These are phyloP conservation scores for Anthrax anthrax DNA, from an alignment of 2,888 invertebrate species.

Conservation along the genomic window DNA sequence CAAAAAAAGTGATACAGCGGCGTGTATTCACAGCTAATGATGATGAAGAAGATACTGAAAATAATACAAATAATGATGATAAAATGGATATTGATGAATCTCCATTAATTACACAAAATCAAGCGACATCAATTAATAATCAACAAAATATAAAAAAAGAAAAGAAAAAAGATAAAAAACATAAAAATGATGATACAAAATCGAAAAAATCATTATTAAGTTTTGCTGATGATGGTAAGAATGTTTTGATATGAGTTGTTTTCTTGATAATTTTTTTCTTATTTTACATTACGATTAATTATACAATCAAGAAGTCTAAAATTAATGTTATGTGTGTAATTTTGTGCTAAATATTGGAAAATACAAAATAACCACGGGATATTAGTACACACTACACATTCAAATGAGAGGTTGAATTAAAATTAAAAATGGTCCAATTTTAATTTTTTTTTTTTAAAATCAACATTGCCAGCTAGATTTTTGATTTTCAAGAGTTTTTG, in stretches of 20 bases:
- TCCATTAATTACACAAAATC: conserved; percentile 9
- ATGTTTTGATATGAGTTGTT: neutral
- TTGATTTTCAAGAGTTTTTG: too few relatives aligned
- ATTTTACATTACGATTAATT: too few relatives aligned
- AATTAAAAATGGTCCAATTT: too few relatives aligned
- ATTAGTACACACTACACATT: too few relatives aligned
- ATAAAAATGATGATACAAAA: conserved; percentile 34
- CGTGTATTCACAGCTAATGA: conserved; percentile 59
- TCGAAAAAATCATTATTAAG: conserved; percentile 51
- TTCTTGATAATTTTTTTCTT: too few relatives aligned
- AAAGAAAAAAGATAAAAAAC: conserved; percentile 15
- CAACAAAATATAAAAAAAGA: conserved; percentile 15
- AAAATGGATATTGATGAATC: conserved; percentile 29
- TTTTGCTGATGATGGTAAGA: conserved; percentile 59
- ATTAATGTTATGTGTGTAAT: too few relatives aligned
- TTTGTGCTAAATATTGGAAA: too few relatives aligned
- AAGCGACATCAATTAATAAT: conserved; percentile 12
- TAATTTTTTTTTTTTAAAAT: too few relatives aligned
- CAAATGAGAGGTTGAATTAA: too few relatives aligned
- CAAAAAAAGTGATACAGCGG: conserved; percentile 67
- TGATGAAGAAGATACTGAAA: conserved; percentile 44
- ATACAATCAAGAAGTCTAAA: too few relatives aligned
- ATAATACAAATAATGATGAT: conserved; percentile 29
- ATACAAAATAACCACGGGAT: too few relatives aligned
- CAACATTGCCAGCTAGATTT: too few relatives aligned